Evolutionary conservation across 2,797 vertebrate genomes (phyloP).

Genomic region (Argentina silus): DNA sequence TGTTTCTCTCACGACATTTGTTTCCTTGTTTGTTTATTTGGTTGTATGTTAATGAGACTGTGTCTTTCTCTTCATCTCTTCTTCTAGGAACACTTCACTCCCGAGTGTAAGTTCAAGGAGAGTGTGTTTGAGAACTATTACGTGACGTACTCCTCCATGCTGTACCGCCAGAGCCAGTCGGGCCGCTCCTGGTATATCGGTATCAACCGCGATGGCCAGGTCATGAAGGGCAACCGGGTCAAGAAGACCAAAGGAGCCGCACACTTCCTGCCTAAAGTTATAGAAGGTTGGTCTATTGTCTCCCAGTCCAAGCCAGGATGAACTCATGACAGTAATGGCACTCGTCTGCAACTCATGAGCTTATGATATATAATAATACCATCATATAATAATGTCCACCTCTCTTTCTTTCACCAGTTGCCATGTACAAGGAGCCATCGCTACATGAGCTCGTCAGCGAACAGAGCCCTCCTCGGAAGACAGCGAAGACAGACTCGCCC

Average conservation of each 20-base stretch:
- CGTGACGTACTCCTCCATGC: conserved; percentile 97
- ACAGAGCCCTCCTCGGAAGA: conserved; percentile 81
- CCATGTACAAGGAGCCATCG: conserved; percentile 98
- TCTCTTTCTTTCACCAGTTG: conserved; percentile 78
- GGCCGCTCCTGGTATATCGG: conserved; percentile 97
- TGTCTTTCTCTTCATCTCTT: conserved; percentile 29
- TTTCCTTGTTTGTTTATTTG: conserved; percentile 1
- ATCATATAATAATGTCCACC: not conserved
- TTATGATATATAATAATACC: not conserved
- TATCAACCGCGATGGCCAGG: conserved; percentile 96
- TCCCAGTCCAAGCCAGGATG: not conserved
- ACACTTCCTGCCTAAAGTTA: conserved; percentile 98
- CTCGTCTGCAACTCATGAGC: conserved; percentile 1
- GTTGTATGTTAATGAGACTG: not conserved
- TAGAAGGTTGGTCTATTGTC: conserved; percentile 77
- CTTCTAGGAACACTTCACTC: conserved; percentile 94
- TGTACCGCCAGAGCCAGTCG: conserved; percentile 96
- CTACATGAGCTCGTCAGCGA: conserved; percentile 86
- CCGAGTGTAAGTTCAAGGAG: conserved; percentile 99
- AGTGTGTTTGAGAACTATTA: conserved; percentile 99
- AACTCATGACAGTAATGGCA: no score
- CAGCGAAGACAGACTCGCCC: conserved; percentile 76
- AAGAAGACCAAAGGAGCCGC: conserved; percentile 97
- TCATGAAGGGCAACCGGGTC: conserved; percentile 99
- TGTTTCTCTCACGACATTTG: conserved; percentile 10